Conservation (phyloP, 1,140 invertebrate species). For the Homarus americanus region DNA sequence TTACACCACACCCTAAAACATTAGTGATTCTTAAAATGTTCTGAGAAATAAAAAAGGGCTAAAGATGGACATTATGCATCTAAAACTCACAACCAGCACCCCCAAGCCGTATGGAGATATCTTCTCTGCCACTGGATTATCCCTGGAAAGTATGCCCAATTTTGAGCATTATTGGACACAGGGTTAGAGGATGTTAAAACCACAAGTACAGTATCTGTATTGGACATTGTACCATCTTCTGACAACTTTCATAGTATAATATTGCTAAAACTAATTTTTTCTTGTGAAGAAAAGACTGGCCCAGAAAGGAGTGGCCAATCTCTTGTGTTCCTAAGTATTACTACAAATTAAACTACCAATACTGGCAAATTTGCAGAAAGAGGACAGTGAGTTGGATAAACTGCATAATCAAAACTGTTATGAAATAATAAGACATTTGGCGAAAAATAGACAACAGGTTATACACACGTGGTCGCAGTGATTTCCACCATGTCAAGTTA, state of each 20-base stretch:
- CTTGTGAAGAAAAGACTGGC: conserved; percentile 62
- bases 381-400: conserved; percentile 62
- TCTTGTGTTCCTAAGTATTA: conserved; percentile 60
- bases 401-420: conserved; percentile 58
- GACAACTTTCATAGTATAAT: conserved; percentile 60
- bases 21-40: conserved; percentile 60
- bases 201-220: conserved; percentile 52
- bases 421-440: conserved; percentile 59
- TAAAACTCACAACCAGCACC: conserved; percentile 73
- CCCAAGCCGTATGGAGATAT: conserved; percentile 50
- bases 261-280: conserved; percentile 21
- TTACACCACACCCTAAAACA: conserved; percentile 68
- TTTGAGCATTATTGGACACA: conserved; percentile 70
- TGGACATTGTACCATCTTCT: conserved; percentile 62
- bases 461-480: conserved; percentile 75
- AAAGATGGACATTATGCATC: conserved; percentile 69
- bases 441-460: conserved; percentile 74
- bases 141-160: conserved; percentile 73
- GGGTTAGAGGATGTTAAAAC: conserved; percentile 63
- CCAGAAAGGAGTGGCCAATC: conserved; percentile 57
- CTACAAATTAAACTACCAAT: conserved; percentile 54
- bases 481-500: conserved; percentile 75
- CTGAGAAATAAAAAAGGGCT: conserved; percentile 52
- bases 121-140: conserved; percentile 66
- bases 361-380: conserved; percentile 59